A percentile compares a stretch with the other conserved stretches of the same genome.
Evolutionary conservation across 2,797 vertebrate species (phyloP).

Genomic region (Erpetoichthys calabaricus): DNA sequence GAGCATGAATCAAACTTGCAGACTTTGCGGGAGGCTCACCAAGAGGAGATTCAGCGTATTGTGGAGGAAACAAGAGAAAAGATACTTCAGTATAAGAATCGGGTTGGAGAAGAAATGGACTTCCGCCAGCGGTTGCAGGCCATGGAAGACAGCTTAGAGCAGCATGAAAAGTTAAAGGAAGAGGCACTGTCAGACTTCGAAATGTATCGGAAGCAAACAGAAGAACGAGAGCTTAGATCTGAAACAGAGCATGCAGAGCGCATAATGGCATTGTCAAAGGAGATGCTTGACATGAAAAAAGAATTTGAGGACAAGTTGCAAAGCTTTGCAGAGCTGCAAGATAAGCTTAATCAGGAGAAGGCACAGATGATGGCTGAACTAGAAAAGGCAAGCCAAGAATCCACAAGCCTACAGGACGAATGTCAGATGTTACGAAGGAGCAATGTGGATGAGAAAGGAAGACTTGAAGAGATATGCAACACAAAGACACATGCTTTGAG

Average conservation of each 20-base stretch:
- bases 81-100: slow-evolving; percentile 36
- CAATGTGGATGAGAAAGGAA: slow-evolving; percentile 32
- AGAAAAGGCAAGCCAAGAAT: slow-evolving; percentile 39
- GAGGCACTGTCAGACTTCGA: slow-evolving; percentile 49
- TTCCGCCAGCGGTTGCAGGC: slow-evolving; percentile 64
- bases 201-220: slow-evolving; percentile 41
- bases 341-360: slow-evolving; percentile 35
- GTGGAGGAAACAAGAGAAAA: slow-evolving; percentile 56
- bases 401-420: slow-evolving; percentile 35
- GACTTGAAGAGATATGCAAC: slow-evolving; percentile 31
- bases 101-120: slow-evolving; percentile 37
- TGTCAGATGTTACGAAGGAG: slow-evolving; percentile 36
- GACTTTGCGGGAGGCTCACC: slow-evolving; percentile 62
- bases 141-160: slow-evolving; percentile 70
- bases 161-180: slow-evolving; percentile 62
- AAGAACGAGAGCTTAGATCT: slow-evolving; percentile 48
- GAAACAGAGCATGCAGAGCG: slow-evolving; percentile 38
- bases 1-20: slow-evolving; percentile 72
- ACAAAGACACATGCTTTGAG: slow-evolving; percentile 33
- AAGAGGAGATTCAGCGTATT: slow-evolving; percentile 64
- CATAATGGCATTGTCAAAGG: slow-evolving; percentile 28
- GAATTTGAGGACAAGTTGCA: slow-evolving; percentile 53
- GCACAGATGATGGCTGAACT: slow-evolving; percentile 40
- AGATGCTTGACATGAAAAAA: slow-evolving; percentile 41
- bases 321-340: slow-evolving; percentile 20